Evolutionary conservation across 2,797 vertebrate species (phyloP).

Genomic region (Melanotaenia boesemani): DNA sequence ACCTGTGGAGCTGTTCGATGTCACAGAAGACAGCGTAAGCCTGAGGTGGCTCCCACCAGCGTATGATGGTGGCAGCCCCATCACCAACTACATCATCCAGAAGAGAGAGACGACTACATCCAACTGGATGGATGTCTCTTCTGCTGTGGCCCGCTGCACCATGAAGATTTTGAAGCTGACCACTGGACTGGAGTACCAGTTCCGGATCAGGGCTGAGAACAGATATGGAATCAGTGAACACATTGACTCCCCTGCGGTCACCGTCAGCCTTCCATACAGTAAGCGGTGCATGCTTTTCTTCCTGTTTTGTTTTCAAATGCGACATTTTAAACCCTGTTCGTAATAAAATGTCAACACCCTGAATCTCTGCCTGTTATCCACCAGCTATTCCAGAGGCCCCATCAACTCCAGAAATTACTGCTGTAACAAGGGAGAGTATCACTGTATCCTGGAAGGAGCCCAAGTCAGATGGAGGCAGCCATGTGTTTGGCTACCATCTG

Average conservation of each 20-base stretch:
- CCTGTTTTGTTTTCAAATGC: not conserved
- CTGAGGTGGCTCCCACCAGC: conserved; percentile 93
- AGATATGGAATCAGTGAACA: conserved; percentile 98
- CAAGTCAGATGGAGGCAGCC: conserved; percentile 92
- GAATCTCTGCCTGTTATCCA: conserved; percentile 30
- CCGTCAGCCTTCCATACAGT: conserved; percentile 95
- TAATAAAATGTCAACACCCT: not conserved
- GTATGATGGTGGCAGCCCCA: conserved; percentile 96
- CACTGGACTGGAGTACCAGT: conserved; percentile 96
- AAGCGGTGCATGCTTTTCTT: conserved; percentile 66
- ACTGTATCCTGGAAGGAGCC: conserved; percentile 95
- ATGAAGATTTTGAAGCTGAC: conserved; percentile 95
- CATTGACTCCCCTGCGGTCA: conserved; percentile 88
- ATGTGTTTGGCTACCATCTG: conserved; percentile 93
- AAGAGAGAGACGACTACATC: conserved; percentile 97
- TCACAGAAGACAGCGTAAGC: conserved; percentile 92
- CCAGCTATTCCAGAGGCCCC: conserved; percentile 92
- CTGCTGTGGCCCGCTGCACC: conserved; percentile 92
- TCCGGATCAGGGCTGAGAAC: conserved; percentile 98
- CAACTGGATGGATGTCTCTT: conserved; percentile 94
- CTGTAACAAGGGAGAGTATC: conserved; percentile 92
- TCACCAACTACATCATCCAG: conserved; percentile 96
- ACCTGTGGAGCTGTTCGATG: conserved; percentile 90
- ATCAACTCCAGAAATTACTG: conserved; percentile 90
- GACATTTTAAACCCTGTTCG: not conserved